Base-by-base conservation (phyloP, 1,140 invertebrate genomes). In the Chelonus insularis region DNA sequence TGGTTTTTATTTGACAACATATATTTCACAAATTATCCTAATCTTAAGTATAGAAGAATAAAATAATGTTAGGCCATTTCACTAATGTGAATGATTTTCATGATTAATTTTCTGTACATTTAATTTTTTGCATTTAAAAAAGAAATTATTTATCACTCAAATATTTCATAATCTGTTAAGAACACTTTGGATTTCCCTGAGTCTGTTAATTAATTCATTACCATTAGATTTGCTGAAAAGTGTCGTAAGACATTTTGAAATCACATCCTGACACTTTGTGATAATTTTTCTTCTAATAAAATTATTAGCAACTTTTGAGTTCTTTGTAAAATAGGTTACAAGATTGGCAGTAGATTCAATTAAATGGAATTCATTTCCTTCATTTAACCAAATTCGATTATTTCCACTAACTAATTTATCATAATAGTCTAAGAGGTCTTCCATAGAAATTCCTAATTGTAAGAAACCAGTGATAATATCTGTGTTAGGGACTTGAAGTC, bases 281-380 rank as follows among this genome's bases (percentile, higher is more conserved):
- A 86, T 83, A 52, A 88, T 83, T 64, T 84, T 83, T 50, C 84
- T 77, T 65, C 86, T 84, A 73, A 85, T 69, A 68, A 83, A 74
- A 70, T 79, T 78, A 68, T 82, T 79, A 63, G 80, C 78, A 65
- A 81, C 65, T 74, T 84, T 76, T 63, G 81, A 72, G 70, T 85
- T 84, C 18, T 75, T 72, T 43, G 86, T 83, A 62, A 90, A 86
- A 37, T 84, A 81, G 41, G 84, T 84, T 51, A 91, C 84, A 67
- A 91, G 79, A 68, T 84, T 83, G 34, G 86, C 85, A 21, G 87
- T 87, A 0, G 86, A 88, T 75, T 87, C 85, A 54, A 89, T 87
- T 25, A 91, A 80, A 79, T 92, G 89, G 75, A 88, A 88, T 77
- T 92, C 89, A 70, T 91, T 89, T 14, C 89, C 88, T 79, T 90